phyloP scores from a whole-genome alignment of 2,888 invertebrate species.

The Dynastes hyllus region DNA sequence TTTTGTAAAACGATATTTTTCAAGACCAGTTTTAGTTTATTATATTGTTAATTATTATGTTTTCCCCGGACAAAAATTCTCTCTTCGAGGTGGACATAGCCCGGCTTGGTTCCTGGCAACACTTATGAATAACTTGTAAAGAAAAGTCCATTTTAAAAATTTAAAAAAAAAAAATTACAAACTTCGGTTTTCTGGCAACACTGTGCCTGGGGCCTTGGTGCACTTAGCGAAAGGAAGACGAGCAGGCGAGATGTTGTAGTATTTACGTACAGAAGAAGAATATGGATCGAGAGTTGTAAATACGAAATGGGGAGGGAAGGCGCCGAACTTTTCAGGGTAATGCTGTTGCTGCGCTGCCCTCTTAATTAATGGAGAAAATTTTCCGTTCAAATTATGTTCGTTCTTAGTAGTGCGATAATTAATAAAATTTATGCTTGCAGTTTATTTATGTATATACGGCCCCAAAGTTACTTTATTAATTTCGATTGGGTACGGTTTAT shows the following conservation, averaged over 20 bases:
- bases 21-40: no score
- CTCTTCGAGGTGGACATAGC: no score
- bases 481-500: background rate
- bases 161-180: no score
- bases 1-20: no score
- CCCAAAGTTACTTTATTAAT: constrained; percentile 12
- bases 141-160: no score
- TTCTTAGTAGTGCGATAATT: constrained; percentile 15
- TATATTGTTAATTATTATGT: no score
- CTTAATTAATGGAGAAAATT: constrained; percentile 20
- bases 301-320: background rate
- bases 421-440: constrained; percentile 13
- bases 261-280: background rate
- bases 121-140: no score
- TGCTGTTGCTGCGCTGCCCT: background rate
- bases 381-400: constrained; percentile 4
- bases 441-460: constrained; percentile 11
- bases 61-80: no score
- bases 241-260: constrained; percentile 2
- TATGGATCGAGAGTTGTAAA: background rate
- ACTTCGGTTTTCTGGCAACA: no score
- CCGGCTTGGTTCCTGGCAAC: no score
- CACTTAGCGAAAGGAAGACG: constrained; percentile 13
- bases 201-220: no score
- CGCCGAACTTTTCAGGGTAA: background rate